Conservation (phyloP, 1,140 invertebrate genomes). For the Danaus melanippus region DNA sequence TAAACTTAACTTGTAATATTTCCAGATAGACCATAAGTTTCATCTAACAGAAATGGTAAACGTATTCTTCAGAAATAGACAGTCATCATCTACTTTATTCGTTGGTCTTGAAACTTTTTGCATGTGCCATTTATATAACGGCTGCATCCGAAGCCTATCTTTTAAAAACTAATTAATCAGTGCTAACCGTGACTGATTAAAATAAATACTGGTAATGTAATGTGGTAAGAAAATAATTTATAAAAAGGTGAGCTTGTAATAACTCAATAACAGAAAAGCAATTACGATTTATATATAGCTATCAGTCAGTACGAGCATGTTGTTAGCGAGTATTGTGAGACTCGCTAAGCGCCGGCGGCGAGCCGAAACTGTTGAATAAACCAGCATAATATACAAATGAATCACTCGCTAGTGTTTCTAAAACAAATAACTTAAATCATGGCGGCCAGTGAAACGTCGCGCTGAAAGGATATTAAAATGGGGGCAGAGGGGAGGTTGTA, state of each 20-base stretch:
- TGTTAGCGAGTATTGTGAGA: slow-evolving; percentile 29
- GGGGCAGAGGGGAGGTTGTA: slow-evolving; percentile 26
- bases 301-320: slow-evolving; percentile 30
- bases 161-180: too few species aligned
- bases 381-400: slow-evolving; percentile 52
- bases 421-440: slow-evolving; percentile 68
- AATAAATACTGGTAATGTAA: slow-evolving; percentile 14
- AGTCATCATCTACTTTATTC: too few species aligned
- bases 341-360: slow-evolving; percentile 35
- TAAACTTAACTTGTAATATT: background rate
- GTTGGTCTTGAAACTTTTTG: too few species aligned
- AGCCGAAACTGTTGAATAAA: slow-evolving; percentile 33
- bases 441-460: slow-evolving; percentile 26
- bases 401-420: slow-evolving; percentile 52
- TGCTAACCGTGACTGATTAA: background rate
- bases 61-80: too few species aligned
- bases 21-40: too few species aligned
- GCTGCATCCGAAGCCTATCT: too few species aligned
- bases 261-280: slow-evolving; percentile 38
- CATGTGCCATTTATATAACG: too few species aligned
- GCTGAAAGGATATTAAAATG: slow-evolving; percentile 14
- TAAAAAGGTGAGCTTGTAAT: slow-evolving; percentile 24
- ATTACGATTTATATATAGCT: slow-evolving; percentile 35
- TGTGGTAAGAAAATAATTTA: slow-evolving; percentile 25
- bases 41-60: too few species aligned